Conservation (phyloP, 1,140 invertebrate species). For the Globodera ellingtonae region DNA sequence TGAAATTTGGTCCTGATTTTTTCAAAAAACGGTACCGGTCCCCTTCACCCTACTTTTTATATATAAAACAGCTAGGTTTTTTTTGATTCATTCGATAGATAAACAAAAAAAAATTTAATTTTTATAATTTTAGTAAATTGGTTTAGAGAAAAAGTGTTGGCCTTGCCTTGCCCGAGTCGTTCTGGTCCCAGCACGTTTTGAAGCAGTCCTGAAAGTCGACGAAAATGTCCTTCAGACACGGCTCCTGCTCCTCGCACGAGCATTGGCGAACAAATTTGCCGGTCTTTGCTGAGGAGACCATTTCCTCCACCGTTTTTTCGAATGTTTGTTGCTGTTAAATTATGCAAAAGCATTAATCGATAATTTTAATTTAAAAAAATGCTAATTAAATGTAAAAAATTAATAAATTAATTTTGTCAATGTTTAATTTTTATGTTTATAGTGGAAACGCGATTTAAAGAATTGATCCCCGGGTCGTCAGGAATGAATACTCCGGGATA, state of each 20-base stretch:
- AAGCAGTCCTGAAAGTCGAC: neutral
- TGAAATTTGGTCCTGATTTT: no score
- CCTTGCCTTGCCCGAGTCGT: neutral
- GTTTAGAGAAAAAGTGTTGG: neutral
- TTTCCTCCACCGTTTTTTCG: neutral
- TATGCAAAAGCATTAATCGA: neutral
- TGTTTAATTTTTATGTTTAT: no score
- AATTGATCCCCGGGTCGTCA: no score
- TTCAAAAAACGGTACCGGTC: no score
- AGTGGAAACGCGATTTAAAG: no score
- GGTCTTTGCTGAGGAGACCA: neutral
- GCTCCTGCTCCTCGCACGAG: neutral
- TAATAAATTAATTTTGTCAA: no score
- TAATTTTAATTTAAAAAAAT: no score
- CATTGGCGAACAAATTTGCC: conserved; percentile 4
- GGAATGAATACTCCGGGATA: no score
- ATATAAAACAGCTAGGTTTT: no score
- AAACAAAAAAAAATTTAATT: neutral
- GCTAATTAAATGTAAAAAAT: no score
- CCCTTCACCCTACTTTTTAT: no score
- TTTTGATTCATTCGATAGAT: no score
- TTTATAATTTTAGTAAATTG: neutral
- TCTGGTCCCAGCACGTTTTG: neutral
- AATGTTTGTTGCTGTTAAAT: neutral
- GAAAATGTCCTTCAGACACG: neutral